phyloP scores from a whole-genome alignment of 2,113 vertebrate genomes.

The Panthera tigris region DNA sequence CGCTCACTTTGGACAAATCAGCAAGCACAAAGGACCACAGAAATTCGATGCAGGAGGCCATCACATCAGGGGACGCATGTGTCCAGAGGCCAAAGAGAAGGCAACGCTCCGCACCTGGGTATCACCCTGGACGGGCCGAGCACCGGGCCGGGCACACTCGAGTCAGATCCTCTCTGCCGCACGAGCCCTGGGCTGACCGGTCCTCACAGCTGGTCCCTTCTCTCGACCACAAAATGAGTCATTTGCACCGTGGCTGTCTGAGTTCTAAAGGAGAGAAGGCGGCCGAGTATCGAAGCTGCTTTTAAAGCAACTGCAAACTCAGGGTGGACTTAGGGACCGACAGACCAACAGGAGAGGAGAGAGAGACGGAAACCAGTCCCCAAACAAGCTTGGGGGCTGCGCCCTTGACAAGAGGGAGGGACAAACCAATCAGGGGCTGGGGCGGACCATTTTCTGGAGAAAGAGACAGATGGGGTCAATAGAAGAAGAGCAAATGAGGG shows the following conservation, averaged over 20 bases:
- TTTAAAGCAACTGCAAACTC: not conserved
- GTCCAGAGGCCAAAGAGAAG: rapidly evolving
- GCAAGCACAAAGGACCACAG: not conserved
- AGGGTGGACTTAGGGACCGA: not conserved
- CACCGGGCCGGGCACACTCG: rapidly evolving
- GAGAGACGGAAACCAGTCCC: not conserved
- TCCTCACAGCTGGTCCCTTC: not conserved
- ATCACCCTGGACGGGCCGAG: not conserved
- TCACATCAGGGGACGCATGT: rapidly evolving
- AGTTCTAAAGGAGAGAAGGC: rapidly evolving
- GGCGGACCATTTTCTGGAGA: rapidly evolving
- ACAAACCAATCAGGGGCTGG: rapidly evolving
- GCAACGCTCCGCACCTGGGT: rapidly evolving
- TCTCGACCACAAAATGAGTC: not conserved
- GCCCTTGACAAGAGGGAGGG: rapidly evolving
- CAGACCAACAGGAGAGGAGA: not conserved
- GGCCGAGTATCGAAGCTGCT: not conserved
- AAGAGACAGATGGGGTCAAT: not conserved
- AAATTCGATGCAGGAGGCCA: rapidly evolving
- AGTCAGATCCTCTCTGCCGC: not conserved
- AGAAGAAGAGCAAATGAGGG: no score
- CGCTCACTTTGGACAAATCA: rapidly evolving
- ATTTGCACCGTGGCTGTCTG: rapidly evolving
- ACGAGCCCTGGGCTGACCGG: not conserved
- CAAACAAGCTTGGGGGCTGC: rapidly evolving